phyloP scores from a whole-genome alignment of 2,888 invertebrate genomes.

The Acanthosoma haemorrhoidale region DNA sequence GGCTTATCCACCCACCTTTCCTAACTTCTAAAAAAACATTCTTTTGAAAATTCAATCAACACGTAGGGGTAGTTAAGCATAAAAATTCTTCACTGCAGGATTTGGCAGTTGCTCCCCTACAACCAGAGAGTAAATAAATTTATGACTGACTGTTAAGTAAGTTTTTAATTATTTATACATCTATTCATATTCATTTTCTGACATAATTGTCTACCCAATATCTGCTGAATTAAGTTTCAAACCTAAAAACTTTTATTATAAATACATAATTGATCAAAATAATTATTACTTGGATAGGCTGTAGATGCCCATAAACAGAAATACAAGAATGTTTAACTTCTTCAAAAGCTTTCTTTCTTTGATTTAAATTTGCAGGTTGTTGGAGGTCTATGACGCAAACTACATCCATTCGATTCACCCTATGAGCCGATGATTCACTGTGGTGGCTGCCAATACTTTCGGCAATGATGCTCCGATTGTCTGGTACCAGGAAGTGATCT shows the following conservation, averaged over 20 bases:
- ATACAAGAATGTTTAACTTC: constrained; percentile 77
- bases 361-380: constrained; percentile 64
- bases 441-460: constrained; percentile 38
- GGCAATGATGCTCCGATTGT: constrained; percentile 36
- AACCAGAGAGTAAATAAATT: neutral
- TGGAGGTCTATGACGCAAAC: constrained; percentile 79
- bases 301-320: constrained; percentile 71
- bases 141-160: neutral
- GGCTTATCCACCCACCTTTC: too few species aligned
- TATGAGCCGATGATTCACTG: constrained; percentile 32
- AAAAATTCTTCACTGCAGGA: too few species aligned
- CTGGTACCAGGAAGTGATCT: constrained; percentile 35
- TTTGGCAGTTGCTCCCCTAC: too few species aligned
- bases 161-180: too few species aligned
- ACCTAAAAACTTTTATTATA: neutral
- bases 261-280: neutral
- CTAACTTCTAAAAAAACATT: too few species aligned
- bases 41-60: too few species aligned
- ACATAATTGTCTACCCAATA: neutral
- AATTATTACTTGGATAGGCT: constrained; percentile 76
- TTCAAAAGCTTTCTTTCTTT: constrained; percentile 75
- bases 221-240: neutral
- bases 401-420: constrained; percentile 65
- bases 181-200: too few species aligned
- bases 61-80: too few species aligned